Base-by-base conservation (phyloP, 2,888 invertebrate species). In the Hesperia comma region DNA sequence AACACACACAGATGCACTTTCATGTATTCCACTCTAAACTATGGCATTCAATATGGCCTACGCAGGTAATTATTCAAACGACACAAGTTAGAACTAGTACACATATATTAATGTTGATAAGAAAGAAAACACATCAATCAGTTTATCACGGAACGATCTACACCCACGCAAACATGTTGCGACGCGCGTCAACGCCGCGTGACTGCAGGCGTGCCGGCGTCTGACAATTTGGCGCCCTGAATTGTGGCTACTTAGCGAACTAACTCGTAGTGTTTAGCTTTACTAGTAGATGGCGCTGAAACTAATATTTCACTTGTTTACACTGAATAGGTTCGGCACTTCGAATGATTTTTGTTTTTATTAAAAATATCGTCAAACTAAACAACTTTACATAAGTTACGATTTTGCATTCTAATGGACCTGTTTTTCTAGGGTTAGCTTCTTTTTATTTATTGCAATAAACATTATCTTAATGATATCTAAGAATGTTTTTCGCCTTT, bases 171-270 rank as follows among this genome's bases (percentile, higher is more conserved):
- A 85, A 80, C 87, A 90, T 87, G 86, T 83, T 87, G 83, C 86
- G 83, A 86, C 90, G 89, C 90, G 88, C 88, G 87, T 86, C 89
- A 90, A 90, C 91, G 91, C 90, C 90, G 91, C 91, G 90, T 91
- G 91, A 90, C 92, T 92, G 90, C 88, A 87, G 87, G 87, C 87
- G 88, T 87, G 87, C 84, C 86, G 86, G 80, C 85, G 87, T 82
- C 78, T 90, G 89, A 88, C 88, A 90, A 85, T 83, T 87, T 78
- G 86, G 89, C 90, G 91, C 89, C 80, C 72, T 69, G 49, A 46
- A 43, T 62, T 46, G 71, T 74, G 86, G 79, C 71, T 71, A 71
- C 70, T 77, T 61, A 60, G 17, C 0, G 79, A 84, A 88, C 83
- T 85, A 84, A 72, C 6, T 12, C 15, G n/a, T 43, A 60, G 37